Evolutionary conservation across 1,140 invertebrate genomes (phyloP).

Genomic region (Wiebesia pumilae): DNA sequence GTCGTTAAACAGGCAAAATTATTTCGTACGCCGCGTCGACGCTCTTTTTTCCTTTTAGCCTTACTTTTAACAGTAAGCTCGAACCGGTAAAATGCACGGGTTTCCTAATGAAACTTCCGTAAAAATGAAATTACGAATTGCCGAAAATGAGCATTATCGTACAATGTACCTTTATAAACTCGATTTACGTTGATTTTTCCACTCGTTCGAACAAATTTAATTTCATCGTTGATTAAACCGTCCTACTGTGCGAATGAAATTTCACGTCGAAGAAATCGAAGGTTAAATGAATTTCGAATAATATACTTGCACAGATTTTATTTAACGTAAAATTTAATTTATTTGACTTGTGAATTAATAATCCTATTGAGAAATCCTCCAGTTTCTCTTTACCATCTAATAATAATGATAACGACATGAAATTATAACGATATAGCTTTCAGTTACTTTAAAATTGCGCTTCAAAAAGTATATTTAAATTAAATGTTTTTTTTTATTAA

Average conservation of each 20-base stretch:
- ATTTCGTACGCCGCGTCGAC: neutral
- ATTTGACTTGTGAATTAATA: no score
- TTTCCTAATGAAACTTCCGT: neutral
- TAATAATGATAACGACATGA: no score
- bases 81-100: neutral
- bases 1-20: slow-evolving; percentile 29
- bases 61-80: neutral
- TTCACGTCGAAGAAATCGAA: neutral
- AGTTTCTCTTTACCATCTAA: no score
- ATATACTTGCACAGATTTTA: neutral
- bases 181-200: neutral
- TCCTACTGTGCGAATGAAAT: neutral
- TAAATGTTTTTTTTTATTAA: no score
- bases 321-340: neutral
- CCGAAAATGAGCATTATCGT: neutral
- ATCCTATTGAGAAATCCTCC: no score
- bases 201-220: neutral
- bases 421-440: no score
- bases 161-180: neutral
- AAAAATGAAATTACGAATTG: neutral
- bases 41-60: neutral
- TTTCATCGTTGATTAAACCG: neutral
- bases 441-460: no score
- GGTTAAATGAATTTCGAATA: neutral
- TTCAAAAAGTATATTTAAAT: no score